phyloP scores from a whole-genome alignment of 2,888 invertebrate genomes.

The Slavum lentiscoides region DNA sequence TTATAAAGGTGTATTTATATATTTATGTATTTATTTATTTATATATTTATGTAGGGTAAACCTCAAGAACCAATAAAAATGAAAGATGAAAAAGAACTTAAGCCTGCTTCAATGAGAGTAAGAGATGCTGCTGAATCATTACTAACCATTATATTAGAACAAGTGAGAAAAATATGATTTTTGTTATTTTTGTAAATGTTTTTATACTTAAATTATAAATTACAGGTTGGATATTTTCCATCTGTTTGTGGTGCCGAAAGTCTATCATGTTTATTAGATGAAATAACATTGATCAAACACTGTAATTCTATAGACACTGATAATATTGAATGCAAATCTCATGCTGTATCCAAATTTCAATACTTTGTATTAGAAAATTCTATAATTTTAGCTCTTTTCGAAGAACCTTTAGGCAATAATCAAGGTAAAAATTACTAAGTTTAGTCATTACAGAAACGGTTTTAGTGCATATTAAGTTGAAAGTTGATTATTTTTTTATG shows the following conservation, averaged over 20 bases:
- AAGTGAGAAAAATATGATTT: constrained; percentile 63
- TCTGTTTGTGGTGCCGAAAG: constrained; percentile 83
- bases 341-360: constrained; percentile 72
- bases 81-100: constrained; percentile 94
- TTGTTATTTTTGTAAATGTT: background rate
- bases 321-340: constrained; percentile 63
- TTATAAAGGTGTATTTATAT: background rate
- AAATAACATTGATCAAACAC: constrained; percentile 77
- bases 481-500: background rate
- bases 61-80: constrained; percentile 86
- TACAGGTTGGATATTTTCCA: constrained; percentile 71
- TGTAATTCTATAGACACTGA: constrained; percentile 67
- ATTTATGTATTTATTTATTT: constrained; percentile 56
- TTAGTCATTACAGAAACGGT: background rate
- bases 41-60: constrained; percentile 64
- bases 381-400: constrained; percentile 83
- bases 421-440: constrained; percentile 60
- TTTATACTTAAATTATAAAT: constrained; percentile 11
- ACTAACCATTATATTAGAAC: constrained; percentile 86
- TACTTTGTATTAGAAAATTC: constrained; percentile 92
- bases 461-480: background rate
- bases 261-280: constrained; percentile 84
- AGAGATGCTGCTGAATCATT: constrained; percentile 95
- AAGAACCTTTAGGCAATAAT: constrained; percentile 90
- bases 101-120: constrained; percentile 96